A percentile compares a stretch with the other conserved stretches of the same genome.
Evolutionary conservation across 2,888 invertebrate genomes (phyloP).

Genomic region (Neria commutata): DNA sequence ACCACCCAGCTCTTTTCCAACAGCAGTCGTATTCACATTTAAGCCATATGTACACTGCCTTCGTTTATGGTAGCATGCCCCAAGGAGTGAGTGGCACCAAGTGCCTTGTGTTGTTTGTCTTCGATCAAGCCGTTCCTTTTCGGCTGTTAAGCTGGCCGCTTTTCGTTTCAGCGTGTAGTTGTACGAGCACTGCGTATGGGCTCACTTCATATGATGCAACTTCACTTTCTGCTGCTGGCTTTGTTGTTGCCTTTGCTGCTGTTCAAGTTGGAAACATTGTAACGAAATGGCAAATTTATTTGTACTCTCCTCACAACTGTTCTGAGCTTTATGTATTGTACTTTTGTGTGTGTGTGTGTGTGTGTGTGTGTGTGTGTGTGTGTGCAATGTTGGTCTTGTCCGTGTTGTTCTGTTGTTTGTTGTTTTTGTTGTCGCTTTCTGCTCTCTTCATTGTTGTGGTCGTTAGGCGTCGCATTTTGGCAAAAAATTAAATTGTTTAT

Average conservation of each 20-base stretch:
- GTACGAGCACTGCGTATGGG: neutral
- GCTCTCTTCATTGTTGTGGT: neutral
- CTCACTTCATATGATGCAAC: neutral
- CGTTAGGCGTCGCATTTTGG: neutral
- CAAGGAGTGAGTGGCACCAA: neutral
- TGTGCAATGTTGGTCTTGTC: neutral
- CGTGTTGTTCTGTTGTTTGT: neutral
- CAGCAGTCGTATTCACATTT: too few relatives aligned
- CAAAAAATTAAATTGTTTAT: slow-evolving; percentile 25
- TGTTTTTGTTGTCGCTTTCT: neutral
- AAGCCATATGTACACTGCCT: neutral
- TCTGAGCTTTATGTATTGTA: slow-evolving; percentile 17
- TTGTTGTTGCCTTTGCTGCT: neutral
- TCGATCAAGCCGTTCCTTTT: neutral
- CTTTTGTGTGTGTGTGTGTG: too few relatives aligned
- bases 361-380: too few relatives aligned
- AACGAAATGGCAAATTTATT: slow-evolving; percentile 23
- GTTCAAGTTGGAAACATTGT: slow-evolving; percentile 13
- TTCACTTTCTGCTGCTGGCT: neutral
- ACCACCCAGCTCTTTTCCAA: too few relatives aligned
- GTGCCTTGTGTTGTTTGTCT: neutral
- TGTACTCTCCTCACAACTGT: slow-evolving; percentile 18
- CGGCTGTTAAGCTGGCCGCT: neutral
- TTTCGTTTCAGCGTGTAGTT: neutral
- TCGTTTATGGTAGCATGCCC: neutral